Conservation (phyloP, 2,797 vertebrate genomes). For the Tiaroga cobitis region DNA sequence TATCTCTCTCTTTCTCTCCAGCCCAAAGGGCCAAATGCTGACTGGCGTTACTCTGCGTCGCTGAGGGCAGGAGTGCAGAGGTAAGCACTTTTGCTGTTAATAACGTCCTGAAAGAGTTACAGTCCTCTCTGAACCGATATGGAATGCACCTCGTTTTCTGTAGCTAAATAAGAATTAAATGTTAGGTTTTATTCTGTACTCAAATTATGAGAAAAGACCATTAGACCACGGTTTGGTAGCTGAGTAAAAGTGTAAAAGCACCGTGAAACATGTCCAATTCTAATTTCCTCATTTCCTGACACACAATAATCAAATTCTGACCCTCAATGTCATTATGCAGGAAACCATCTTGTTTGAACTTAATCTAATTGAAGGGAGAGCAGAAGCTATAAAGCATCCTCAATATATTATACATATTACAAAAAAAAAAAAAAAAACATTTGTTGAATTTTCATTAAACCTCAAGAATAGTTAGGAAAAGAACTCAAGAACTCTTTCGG, state of each 20-base stretch:
- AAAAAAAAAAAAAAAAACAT: not conserved
- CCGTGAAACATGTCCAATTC: not conserved
- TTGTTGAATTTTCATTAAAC: not conserved
- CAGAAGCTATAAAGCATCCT: not conserved
- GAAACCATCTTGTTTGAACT: slow-evolving; percentile 11
- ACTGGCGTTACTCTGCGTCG: slow-evolving; percentile 98
- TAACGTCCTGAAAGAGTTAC: slow-evolving; percentile 58
- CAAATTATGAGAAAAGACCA: not conserved
- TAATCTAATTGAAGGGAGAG: slow-evolving; percentile 19
- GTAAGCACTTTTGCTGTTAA: slow-evolving; percentile 78
- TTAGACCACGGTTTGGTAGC: not conserved
- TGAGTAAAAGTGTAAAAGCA: not conserved
- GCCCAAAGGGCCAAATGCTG: slow-evolving; percentile 96
- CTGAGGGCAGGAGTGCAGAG: slow-evolving; percentile 96
- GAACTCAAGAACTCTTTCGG: not conserved
- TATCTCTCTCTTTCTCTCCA: slow-evolving; percentile 66
- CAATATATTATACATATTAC: not conserved
- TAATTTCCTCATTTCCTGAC: slow-evolving; percentile 6
- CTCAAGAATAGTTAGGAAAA: not conserved
- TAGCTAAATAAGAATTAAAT: not conserved
- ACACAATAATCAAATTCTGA: not conserved
- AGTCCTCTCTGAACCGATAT: slow-evolving; percentile 45
- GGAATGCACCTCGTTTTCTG: not conserved
- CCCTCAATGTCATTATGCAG: not conserved
- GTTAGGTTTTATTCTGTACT: not conserved